Percentiles rank a stretch among this genome's conserved stretches.
These are phyloP conservation scores for Medauroidea extradentata DNA, from an alignment of 1,140 invertebrate species.

Conservation along the genomic window DNA sequence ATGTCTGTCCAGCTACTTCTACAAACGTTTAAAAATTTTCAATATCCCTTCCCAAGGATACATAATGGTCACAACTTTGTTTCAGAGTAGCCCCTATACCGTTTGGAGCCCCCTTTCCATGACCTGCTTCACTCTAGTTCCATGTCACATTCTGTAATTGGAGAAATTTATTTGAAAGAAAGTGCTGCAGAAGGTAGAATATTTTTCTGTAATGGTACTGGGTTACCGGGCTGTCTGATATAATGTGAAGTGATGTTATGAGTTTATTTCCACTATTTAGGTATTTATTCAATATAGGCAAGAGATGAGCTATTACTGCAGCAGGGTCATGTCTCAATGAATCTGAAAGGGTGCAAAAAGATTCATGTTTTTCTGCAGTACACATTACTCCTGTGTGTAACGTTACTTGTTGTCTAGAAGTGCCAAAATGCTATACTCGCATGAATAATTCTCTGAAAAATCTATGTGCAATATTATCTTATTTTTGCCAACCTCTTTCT, in stretches of 20 bases:
- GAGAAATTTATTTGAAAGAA: neutral
- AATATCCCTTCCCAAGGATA: conserved; percentile 2
- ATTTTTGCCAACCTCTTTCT: conserved; percentile 3
- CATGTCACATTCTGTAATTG: conserved; percentile 23
- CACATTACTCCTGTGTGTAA: conserved; percentile 23
- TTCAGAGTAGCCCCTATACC: conserved; percentile 42
- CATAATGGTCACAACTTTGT: conserved; percentile 29
- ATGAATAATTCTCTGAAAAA: conserved; percentile 24
- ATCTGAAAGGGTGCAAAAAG: conserved; percentile 19
- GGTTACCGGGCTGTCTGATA: neutral
- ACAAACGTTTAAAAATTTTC: too few relatives aligned
- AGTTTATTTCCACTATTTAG: neutral
- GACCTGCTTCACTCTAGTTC: conserved; percentile 35
- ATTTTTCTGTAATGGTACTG: neutral
- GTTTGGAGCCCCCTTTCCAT: conserved; percentile 37
- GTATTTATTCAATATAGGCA: conserved; percentile 11
- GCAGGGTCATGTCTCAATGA: conserved; percentile 20
- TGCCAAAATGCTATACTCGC: conserved; percentile 24
- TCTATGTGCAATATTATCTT: conserved; percentile 19
- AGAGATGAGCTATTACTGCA: conserved; percentile 20
- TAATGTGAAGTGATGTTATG: conserved; percentile 9
- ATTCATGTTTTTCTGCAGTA: conserved; percentile 9
- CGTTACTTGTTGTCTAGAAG: conserved; percentile 16
- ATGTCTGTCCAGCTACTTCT: too few relatives aligned
- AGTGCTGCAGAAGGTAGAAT: neutral